Evolutionary conservation across 2,113 vertebrate species (phyloP), one percentile per base, ranked within the genome.

Genomic region (Alouatta palliata): DNA sequence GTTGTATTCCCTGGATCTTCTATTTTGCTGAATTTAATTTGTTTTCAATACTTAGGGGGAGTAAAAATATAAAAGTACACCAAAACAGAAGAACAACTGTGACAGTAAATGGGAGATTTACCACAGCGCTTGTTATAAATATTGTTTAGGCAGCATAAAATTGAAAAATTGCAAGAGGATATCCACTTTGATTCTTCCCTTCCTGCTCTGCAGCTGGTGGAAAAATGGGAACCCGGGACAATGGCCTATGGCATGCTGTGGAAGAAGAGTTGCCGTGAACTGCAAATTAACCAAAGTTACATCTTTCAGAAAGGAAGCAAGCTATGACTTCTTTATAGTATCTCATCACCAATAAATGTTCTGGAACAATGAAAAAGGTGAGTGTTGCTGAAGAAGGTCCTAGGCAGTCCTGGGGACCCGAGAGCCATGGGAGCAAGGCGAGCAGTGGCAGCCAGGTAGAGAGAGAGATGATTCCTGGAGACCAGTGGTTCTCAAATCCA

Each of bases 1-100:
- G 84, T 97, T 97, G 81, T 94, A 96, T 97, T 96, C 95, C 96
- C 97, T 87, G 85, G 87, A 96, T 97, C 96, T 96, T 97, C 97
- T 97, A 83, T 97, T 97, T 98, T 97, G 95, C 94, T 92, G 90
- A 97, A 95, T 97, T 97, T 97, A 97, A 98, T 98, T 98, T 98
- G 97, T 97, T 98, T 98, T 97, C 95, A 92, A 92, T 96, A 97
- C 87, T 97, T 95, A 90, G 75, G 81, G 19, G 52, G 76, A 97
- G 81, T 64, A 68, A 95, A 97, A 96, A 97, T 95, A 96, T 83
- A 96, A 97, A 96, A 97, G 81, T 37, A 87, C 37, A 97, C 40
- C 84, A 45, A 97, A 98, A 98, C 94, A 96, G 76, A 79, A 91
- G 93, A 95, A 95, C 97, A 97, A 70, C 75, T n/a, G 61, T 40